Evolutionary conservation across 2,888 invertebrate genomes (phyloP).

Genomic region (Drosophila paucipuncta): DNA sequence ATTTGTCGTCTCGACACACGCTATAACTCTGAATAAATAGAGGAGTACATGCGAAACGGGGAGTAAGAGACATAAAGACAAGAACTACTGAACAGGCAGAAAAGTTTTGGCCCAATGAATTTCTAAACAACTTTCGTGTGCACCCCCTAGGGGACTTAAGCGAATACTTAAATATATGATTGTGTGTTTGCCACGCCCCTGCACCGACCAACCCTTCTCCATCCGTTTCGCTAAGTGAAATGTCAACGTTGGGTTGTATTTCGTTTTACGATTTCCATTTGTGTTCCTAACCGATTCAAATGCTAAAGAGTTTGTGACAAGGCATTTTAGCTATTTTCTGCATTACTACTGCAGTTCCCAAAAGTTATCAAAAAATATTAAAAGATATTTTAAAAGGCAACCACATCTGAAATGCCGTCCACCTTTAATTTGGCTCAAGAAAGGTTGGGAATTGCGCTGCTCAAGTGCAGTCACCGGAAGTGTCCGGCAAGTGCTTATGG

Average conservation of each 20-base stretch:
- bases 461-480: constrained; percentile 31
- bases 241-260: constrained; percentile 65
- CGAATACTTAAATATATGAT: constrained; percentile 6
- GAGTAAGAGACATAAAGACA: background rate
- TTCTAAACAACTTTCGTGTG: constrained; percentile 64
- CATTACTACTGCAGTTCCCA: constrained; percentile 44
- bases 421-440: constrained; percentile 10
- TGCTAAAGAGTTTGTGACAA: constrained; percentile 58
- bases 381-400: constrained; percentile 17
- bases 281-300: constrained; percentile 30
- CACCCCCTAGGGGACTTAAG: constrained; percentile 27
- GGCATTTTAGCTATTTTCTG: constrained; percentile 61
- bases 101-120: constrained; percentile 68
- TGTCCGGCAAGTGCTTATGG: constrained; percentile 41
- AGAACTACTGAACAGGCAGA: constrained; percentile 11
- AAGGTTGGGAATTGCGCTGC: constrained; percentile 29
- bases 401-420: constrained; percentile 5
- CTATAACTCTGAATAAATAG: constrained; percentile 58
- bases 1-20: constrained; percentile 60
- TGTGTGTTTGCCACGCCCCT: background rate
- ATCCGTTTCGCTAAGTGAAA: constrained; percentile 60
- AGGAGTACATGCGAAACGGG: constrained; percentile 18
- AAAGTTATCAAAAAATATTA: constrained; percentile 35
- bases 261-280: constrained; percentile 59
- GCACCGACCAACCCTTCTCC: background rate